Base-by-base conservation (phyloP, 1,140 invertebrate genomes). In the Hydropsyche tenuis region DNA sequence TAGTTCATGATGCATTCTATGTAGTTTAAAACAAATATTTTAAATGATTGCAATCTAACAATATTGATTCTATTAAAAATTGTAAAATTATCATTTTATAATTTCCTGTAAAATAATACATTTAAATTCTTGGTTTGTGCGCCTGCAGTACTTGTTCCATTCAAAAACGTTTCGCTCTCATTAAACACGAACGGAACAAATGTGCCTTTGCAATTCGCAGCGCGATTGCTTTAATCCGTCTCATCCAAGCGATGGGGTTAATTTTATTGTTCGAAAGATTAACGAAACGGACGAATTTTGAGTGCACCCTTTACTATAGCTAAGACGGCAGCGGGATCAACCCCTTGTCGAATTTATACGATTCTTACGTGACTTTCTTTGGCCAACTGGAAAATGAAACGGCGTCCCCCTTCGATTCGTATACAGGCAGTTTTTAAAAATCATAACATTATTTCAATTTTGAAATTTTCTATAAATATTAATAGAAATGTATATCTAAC, bases 221-320 rank as follows among this genome's bases (percentile, higher is more conserved):
- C 45, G 45, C 30, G 45, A 48, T 48, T 14, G 45, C 16, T 48
- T 7, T 48, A 48, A 48, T 48, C 16, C 45, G 45, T 48, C 45
- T n/a, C 45, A 48, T 48, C 45, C 45, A 14, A 37, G 45, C 45
- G 45, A 48, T n/a, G 45, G 30, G 45, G 45, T 48, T 48, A 48
- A 48, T 48, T 48, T 48, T 48, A 48, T 48, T 48, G 45, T 48
- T n/a, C 45, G 45, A 48, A 48, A 48, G 45, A 48, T 48, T 48
- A 48, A 48, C 45, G 45, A 12, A 48, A 48, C 11, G 45, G 14
- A 4, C 45, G 16, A 48, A 16, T 48, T 48, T 48, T 14, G 30
- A 37, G 30, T 9, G 30, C 30, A 37, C 45, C 45, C 45, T 16
- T 3, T 48, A 3, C 45, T 12, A 7, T 16, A 16, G 2, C 16